Conservation (phyloP, 2,797 vertebrate species). For the Epinephelus coioides region DNA sequence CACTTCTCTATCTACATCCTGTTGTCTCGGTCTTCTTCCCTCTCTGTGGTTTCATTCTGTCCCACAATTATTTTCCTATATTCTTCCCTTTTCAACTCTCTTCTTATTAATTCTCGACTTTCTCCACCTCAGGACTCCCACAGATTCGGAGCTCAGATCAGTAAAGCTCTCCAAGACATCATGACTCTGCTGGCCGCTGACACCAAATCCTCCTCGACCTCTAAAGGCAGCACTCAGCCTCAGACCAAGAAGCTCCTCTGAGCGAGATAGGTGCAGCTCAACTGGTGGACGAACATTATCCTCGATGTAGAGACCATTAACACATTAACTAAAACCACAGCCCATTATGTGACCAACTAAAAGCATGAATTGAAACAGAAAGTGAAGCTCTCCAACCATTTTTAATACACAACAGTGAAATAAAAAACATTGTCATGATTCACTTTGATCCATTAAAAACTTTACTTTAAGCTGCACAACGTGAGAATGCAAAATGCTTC, state of each 20-base stretch:
- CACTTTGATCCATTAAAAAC: neutral
- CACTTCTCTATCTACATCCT: neutral
- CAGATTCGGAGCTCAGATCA: slow-evolving; percentile 88
- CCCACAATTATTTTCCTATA: too few species aligned
- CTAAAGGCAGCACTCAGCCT: slow-evolving; percentile 26
- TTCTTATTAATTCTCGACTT: neutral
- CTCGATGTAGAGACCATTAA: too few species aligned
- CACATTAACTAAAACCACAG: neutral
- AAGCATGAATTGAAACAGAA: neutral
- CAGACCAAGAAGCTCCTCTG: slow-evolving; percentile 69
- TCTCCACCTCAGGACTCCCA: slow-evolving; percentile 79
- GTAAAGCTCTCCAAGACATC: slow-evolving; percentile 85
- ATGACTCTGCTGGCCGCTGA: slow-evolving; percentile 82
- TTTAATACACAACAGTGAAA: too few species aligned
- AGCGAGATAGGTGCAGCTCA: neutral
- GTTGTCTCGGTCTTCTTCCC: neutral
- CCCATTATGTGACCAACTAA: too few species aligned
- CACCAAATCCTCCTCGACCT: slow-evolving; percentile 36
- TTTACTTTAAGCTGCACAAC: neutral
- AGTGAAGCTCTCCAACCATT: neutral
- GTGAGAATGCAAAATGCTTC: neutral
- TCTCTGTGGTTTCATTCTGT: neutral
- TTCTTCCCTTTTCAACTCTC: neutral
- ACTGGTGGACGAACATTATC: neutral
- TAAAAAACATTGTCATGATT: neutral